These are phyloP conservation scores for Sebastes minor DNA, from an alignment of 2,797 vertebrate species.

Conservation along the genomic window DNA sequence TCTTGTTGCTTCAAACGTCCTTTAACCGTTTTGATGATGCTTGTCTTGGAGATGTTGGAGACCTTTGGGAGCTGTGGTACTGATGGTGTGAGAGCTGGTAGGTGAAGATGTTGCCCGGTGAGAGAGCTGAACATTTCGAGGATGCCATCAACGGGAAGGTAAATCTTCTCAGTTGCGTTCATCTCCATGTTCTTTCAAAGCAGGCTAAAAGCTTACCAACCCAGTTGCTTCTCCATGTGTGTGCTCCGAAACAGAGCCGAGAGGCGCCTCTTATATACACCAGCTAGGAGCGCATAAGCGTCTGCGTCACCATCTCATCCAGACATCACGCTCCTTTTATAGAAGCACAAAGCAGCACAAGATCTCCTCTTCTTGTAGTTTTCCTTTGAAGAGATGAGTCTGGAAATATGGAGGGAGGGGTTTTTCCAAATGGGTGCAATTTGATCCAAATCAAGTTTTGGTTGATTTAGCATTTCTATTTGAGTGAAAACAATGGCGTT, in stretches of 20 bases:
- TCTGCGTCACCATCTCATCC: constrained; percentile 66
- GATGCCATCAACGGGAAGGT: constrained; percentile 75
- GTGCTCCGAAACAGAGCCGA: constrained; percentile 13
- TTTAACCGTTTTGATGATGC: constrained; percentile 70
- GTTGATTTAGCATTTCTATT: too few species aligned
- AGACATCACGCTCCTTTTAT: constrained; percentile 64
- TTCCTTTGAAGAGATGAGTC: constrained; percentile 10
- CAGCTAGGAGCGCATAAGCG: constrained; percentile 3
- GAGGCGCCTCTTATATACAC: constrained; percentile 50
- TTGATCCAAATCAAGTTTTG: not conserved
- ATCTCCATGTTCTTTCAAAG: constrained; percentile 60
- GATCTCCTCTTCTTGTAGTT: not conserved
- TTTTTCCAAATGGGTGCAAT: not conserved
- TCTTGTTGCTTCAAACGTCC: constrained; percentile 68
- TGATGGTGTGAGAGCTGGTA: not conserved
- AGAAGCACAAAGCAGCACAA: constrained; percentile 34
- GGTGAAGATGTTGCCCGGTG: constrained; percentile 34
- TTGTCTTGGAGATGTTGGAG: constrained; percentile 56
- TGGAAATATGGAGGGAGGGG: not conserved
- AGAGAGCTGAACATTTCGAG: constrained; percentile 65
- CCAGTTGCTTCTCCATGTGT: constrained; percentile 39
- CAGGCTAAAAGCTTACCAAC: not conserved
- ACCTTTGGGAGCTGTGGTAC: constrained; percentile 48
- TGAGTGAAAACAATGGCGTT: too few species aligned
- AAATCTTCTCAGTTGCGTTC: constrained; percentile 74